Evolutionary conservation across 2,888 invertebrate genomes (phyloP).

Genomic region (Kuschelorhynchus macadamiae): DNA sequence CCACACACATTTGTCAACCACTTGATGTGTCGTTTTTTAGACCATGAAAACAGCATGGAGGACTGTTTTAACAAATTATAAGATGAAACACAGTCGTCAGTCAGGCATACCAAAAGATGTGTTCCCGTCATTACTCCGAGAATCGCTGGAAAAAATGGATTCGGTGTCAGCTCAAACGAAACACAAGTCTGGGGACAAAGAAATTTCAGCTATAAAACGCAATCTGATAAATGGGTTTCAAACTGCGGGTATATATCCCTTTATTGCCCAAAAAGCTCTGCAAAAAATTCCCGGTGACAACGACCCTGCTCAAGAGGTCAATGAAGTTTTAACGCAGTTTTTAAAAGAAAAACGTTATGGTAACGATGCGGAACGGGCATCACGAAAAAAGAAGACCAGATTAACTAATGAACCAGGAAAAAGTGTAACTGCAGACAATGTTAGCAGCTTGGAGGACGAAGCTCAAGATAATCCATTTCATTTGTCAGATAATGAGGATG

Average conservation of each 20-base stretch:
- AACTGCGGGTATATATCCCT: constrained; percentile 3
- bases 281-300: constrained; percentile 11
- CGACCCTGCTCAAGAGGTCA: constrained; percentile 20
- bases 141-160: too few species aligned
- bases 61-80: constrained; percentile 36
- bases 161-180: too few species aligned
- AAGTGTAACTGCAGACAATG: constrained; percentile 20
- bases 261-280: constrained; percentile 23
- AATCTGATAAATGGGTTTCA: constrained; percentile 4
- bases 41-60: constrained; percentile 57
- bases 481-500: constrained; percentile 18
- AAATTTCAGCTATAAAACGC: constrained; percentile 7
- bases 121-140: too few species aligned
- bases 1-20: constrained; percentile 53
- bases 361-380: constrained; percentile 25
- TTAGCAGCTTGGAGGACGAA: constrained; percentile 17
- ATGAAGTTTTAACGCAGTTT: constrained; percentile 28
- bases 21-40: too few species aligned
- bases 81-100: constrained; percentile 10
- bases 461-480: constrained; percentile 8
- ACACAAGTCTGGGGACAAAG: too few species aligned
- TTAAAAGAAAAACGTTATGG: constrained; percentile 31
- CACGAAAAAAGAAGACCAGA: constrained; percentile 28
- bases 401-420: constrained; percentile 15
- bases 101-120: constrained; percentile 14